These are phyloP conservation scores for Drosophila mayaguana DNA, from an alignment of 2,888 invertebrate genomes.

Conservation along the genomic window DNA sequence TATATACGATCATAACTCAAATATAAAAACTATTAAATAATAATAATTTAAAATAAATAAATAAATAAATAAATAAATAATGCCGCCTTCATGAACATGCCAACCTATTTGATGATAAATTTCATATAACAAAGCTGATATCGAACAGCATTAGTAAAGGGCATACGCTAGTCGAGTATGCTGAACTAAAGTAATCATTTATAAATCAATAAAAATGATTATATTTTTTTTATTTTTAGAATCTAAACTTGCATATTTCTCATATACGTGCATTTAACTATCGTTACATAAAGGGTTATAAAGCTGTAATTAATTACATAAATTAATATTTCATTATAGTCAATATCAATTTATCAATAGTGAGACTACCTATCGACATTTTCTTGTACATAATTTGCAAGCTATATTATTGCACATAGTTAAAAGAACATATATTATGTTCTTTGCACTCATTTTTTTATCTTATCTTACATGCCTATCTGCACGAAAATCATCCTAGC, in stretches of 20 bases:
- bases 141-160: background rate
- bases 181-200: background rate
- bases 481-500: constrained; percentile 56
- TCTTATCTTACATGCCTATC: constrained; percentile 6
- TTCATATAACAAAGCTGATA: background rate
- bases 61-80: no score
- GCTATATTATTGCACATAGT: background rate
- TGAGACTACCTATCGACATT: background rate
- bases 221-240: background rate
- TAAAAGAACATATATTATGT: constrained; percentile 12
- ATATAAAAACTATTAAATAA: no score
- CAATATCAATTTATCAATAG: no score
- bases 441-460: constrained; percentile 12
- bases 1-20: no score
- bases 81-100: no score
- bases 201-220: background rate
- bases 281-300: background rate
- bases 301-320: background rate
- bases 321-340: background rate
- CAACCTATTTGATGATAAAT: no score
- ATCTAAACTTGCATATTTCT: background rate
- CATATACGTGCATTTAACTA: background rate
- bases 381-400: background rate
- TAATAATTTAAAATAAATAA: no score
- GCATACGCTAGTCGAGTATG: background rate